phyloP scores from a whole-genome alignment of 2,113 vertebrate genomes.

The Cavia aperea region DNA sequence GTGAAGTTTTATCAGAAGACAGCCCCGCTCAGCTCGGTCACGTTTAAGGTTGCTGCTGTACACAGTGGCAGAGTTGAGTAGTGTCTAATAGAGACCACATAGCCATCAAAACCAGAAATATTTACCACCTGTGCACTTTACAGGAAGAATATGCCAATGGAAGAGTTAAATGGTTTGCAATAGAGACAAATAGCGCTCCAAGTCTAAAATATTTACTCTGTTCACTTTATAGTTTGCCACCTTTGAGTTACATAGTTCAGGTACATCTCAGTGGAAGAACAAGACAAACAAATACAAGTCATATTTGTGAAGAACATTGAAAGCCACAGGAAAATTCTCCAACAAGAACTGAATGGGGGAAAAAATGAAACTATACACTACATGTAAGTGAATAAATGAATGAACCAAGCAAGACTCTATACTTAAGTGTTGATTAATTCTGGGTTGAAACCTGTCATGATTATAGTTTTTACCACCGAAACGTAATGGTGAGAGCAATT shows the following conservation, averaged over 20 bases:
- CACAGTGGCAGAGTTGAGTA: constrained; percentile 8
- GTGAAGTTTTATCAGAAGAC: background rate
- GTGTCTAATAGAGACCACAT: background rate
- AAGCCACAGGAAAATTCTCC: constrained; percentile 26
- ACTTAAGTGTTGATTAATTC: constrained; percentile 25
- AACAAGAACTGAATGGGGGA: background rate
- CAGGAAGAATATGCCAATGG: constrained; percentile 16
- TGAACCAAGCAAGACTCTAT: background rate
- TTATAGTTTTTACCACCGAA: background rate
- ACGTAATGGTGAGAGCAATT: constrained; percentile 1
- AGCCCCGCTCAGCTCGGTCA: background rate
- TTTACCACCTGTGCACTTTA: background rate
- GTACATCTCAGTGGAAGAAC: background rate
- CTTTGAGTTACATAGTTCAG: constrained; percentile 24
- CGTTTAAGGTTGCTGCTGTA: background rate
- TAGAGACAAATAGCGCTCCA: background rate
- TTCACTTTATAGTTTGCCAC: background rate
- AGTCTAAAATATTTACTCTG: constrained; percentile 29
- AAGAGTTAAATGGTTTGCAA: background rate
- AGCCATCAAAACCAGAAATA: background rate
- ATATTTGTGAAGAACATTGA: constrained; percentile 18
- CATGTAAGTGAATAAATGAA: background rate
- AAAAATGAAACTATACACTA: background rate
- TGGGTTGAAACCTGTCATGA: background rate
- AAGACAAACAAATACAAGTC: background rate